Evolutionary conservation across 2,113 vertebrate genomes (phyloP), one percentile per base, ranked within the genome.

Genomic region (Cyphomyrus plagiostoma): DNA sequence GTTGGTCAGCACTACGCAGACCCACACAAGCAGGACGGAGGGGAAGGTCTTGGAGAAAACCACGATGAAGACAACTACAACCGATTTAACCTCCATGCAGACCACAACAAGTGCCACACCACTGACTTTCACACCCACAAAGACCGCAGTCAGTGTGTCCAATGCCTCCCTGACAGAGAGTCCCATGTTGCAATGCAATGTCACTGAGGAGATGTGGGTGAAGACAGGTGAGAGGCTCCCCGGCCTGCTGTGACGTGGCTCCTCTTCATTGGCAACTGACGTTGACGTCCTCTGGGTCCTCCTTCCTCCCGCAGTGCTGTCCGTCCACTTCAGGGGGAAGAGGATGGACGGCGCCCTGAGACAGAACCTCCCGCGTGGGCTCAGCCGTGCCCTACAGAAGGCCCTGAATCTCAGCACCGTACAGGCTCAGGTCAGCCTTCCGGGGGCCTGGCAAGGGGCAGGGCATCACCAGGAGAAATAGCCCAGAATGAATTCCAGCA

Each of bases 141-240:
- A 94, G 42, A 95, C 95, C 2, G 93, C 94, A 90, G 74, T 58
- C 42, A 48, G 0, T 89, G 92, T 89, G 74, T 88, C 2, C 91
- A 92, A 35, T 35, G 95, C 94, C 26, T 94, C 96, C 45, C 93
- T 94, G 80, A 94, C 95, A 21, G 95, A 95, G 58, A 95, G 94
- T 11, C 92, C 95, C 89, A 91, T 92, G 46, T 91, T 98, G 89
- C 97, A 97, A 2, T 99, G 98, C 93, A 97, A 96, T 17, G 95
- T 98, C 92, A 99, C 98, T 0, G 94, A 96, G 90, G 96, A 94
- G 92, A 95, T 97, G 62, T 96, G 98, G 96, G 93, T 99, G 86
- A 98, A 95, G 96, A 98, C 97, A 95, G 97, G 97, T 98, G 92
- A 0, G 94, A 89, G 35, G 74, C 62, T 1, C 62, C 62, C 26